Conservation (phyloP, 1,140 invertebrate genomes). For the Cepaea nemoralis region DNA sequence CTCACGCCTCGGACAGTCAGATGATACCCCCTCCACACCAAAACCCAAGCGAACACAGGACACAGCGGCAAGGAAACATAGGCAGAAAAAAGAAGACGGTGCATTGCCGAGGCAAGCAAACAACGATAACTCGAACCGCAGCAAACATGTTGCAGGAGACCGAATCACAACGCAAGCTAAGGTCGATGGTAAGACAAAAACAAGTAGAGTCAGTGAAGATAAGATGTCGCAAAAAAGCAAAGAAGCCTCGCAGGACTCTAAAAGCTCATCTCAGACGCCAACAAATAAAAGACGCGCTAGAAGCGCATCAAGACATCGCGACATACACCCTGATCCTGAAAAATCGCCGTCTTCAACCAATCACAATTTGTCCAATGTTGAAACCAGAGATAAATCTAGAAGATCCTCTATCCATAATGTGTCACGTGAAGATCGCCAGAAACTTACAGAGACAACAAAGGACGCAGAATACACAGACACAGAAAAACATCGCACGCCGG, state of each 20-base stretch:
- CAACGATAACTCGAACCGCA: not conserved
- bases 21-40: not conserved
- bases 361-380: not conserved
- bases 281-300: slow-evolving; percentile 13
- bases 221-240: not conserved
- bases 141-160: not conserved
- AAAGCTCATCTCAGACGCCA: slow-evolving; percentile 6
- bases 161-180: not conserved
- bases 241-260: not conserved
- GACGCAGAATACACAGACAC: not conserved
- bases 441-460: not conserved
- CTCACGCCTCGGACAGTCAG: not conserved
- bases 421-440: slow-evolving; percentile 24
- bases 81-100: not conserved
- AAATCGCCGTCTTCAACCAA: not conserved
- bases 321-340: not conserved
- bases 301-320: slow-evolving; percentile 25
- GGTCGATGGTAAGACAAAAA: not conserved
- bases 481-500: slow-evolving; percentile 2
- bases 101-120: not conserved
- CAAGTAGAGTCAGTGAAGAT: not conserved
- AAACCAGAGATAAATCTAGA: not conserved
- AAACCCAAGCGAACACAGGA: slow-evolving; percentile 1
- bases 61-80: not conserved
- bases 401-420: slow-evolving; percentile 6